Evolutionary conservation across 2,888 invertebrate species (phyloP).

Genomic region (Thereva unica): DNA sequence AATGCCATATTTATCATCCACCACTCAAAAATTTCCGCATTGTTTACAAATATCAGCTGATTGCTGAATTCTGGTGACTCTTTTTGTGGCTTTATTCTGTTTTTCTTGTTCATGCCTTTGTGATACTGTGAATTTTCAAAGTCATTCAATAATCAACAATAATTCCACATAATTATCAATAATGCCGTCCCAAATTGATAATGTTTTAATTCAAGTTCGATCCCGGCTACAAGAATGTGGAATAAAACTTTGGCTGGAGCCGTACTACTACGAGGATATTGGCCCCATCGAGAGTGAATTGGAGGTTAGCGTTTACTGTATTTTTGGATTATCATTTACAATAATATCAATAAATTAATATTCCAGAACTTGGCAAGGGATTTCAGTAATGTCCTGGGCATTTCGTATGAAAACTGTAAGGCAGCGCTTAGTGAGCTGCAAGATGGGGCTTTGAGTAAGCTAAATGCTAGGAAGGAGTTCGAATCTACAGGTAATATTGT

Average conservation of each 20-base stretch:
- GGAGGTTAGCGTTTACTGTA: conserved; percentile 47
- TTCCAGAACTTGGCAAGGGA: conserved; percentile 67
- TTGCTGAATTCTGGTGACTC: no score
- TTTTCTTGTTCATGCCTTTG: no score
- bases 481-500: conserved; percentile 61
- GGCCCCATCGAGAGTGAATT: conserved; percentile 58
- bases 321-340: conserved; percentile 4
- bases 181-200: conserved; percentile 60
- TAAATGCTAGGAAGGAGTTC: conserved; percentile 70
- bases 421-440: conserved; percentile 67
- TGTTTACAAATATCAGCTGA: no score
- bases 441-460: conserved; percentile 70
- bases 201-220: conserved; percentile 68
- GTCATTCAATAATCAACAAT: no score
- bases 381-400: conserved; percentile 63
- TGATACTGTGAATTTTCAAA: no score
- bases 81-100: no score
- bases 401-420: conserved; percentile 61
- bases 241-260: conserved; percentile 76
- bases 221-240: conserved; percentile 69
- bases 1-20: no score
- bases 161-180: neutral
- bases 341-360: conserved; percentile 20
- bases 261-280: conserved; percentile 64
- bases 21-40: no score